Evolutionary conservation across 2,113 vertebrate species (phyloP).

Genomic region (Calidris pygmaea): DNA sequence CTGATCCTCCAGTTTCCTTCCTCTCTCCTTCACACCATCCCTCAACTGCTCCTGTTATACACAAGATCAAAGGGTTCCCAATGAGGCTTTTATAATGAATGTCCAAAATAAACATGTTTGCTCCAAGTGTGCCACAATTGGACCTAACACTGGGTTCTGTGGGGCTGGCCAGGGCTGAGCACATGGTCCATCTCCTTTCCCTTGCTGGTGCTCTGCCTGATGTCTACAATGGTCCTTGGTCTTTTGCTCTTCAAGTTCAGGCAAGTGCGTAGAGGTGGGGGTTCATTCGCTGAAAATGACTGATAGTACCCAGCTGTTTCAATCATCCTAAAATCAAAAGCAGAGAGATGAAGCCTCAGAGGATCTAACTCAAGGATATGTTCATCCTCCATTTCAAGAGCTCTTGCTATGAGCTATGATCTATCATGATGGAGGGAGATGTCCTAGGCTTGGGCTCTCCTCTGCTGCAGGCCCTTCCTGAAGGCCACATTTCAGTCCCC

Average conservation of each 20-base stretch:
- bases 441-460: too few relatives aligned
- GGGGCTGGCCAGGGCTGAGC: not conserved
- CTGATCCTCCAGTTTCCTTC: not conserved
- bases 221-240: accelerated
- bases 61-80: not conserved
- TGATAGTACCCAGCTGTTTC: not conserved
- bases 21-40: not conserved
- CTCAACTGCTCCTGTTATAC: not conserved
- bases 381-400: not conserved
- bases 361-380: not conserved
- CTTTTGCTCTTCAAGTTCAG: not conserved
- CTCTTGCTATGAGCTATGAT: not conserved
- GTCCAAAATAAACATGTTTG: not conserved
- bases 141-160: not conserved
- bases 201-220: not conserved
- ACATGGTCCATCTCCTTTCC: not conserved
- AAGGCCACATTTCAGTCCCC: not conserved
- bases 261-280: accelerated
- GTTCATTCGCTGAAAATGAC: accelerated
- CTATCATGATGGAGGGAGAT: accelerated
- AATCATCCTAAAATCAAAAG: not conserved
- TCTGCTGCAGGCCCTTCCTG: not conserved
- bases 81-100: not conserved
- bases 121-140: accelerated
- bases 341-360: not conserved